phyloP scores from a whole-genome alignment of 1,140 invertebrate genomes.

The Drosophila persimilis region DNA sequence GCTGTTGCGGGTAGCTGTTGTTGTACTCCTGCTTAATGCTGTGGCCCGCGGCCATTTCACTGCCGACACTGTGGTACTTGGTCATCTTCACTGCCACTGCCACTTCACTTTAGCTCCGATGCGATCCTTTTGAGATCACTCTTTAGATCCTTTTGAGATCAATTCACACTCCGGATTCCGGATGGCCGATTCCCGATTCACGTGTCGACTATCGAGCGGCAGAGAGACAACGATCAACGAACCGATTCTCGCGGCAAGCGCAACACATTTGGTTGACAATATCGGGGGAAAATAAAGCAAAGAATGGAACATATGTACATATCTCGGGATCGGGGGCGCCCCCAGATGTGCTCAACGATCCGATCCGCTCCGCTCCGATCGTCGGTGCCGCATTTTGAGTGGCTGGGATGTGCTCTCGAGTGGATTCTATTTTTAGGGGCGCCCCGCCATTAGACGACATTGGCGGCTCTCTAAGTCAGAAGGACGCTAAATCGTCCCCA shows the following conservation, averaged over 20 bases:
- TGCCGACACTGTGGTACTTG: slow-evolving; percentile 62
- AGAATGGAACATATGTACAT: slow-evolving; percentile 34
- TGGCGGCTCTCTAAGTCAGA: slow-evolving; percentile 53
- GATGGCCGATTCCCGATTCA: neutral
- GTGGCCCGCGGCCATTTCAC: slow-evolving; percentile 39
- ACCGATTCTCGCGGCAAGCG: slow-evolving; percentile 69
- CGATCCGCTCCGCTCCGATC: slow-evolving; percentile 48
- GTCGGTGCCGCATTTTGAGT: slow-evolving; percentile 70
- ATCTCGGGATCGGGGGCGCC: slow-evolving; percentile 15
- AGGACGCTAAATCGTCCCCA: slow-evolving; percentile 47
- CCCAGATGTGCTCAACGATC: slow-evolving; percentile 50
- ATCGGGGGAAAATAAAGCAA: slow-evolving; percentile 33
- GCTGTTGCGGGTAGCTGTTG: slow-evolving; percentile 49
- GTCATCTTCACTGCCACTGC: slow-evolving; percentile 55
- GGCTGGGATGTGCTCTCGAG: slow-evolving; percentile 67
- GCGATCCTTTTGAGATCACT: neutral
- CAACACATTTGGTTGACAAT: slow-evolving; percentile 77
- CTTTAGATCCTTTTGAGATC: neutral
- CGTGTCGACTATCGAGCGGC: slow-evolving; percentile 9
- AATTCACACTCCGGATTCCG: neutral
- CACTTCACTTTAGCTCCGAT: slow-evolving; percentile 20
- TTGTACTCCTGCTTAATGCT: slow-evolving; percentile 72
- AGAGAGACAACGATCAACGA: slow-evolving; percentile 26
- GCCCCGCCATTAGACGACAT: slow-evolving; percentile 67
- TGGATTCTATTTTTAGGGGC: slow-evolving; percentile 77